These are phyloP conservation scores for Drosophila pegasa DNA, from an alignment of 2,888 invertebrate genomes.

Conservation along the genomic window DNA sequence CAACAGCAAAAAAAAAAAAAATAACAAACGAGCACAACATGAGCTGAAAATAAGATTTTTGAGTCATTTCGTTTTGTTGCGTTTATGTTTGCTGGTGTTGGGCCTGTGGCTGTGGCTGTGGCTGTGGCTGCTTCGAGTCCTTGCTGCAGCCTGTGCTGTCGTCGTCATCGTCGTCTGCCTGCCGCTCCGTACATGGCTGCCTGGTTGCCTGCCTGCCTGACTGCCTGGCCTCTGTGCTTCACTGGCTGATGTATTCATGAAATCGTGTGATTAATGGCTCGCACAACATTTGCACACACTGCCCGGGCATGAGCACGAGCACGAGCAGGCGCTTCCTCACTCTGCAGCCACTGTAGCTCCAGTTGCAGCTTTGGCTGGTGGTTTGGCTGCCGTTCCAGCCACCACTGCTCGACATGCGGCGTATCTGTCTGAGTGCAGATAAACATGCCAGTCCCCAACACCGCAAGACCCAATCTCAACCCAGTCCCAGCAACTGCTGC, in stretches of 20 bases:
- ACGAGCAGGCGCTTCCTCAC: slow-evolving; percentile 27
- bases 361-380: slow-evolving; percentile 22
- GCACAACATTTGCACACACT: slow-evolving; percentile 84
- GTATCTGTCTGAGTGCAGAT: slow-evolving; percentile 79
- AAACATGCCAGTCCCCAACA: slow-evolving; percentile 65
- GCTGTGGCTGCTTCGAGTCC: slow-evolving; percentile 25
- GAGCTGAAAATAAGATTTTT: slow-evolving; percentile 81
- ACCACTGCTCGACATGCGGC: slow-evolving; percentile 72
- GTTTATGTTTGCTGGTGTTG: slow-evolving; percentile 60
- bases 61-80: slow-evolving; percentile 80
- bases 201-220: slow-evolving; percentile 18
- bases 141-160: slow-evolving; percentile 33
- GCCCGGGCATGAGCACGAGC: slow-evolving; percentile 49
- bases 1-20: slow-evolving; percentile 40
- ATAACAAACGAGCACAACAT: slow-evolving; percentile 79
- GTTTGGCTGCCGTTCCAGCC: slow-evolving; percentile 39
- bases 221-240: slow-evolving; percentile 67
- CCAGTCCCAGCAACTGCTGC: slow-evolving; percentile 63
- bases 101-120: neutral
- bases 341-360: slow-evolving; percentile 11
- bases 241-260: slow-evolving; percentile 84
- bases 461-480: slow-evolving; percentile 46
- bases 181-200: slow-evolving; percentile 23
- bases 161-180: slow-evolving; percentile 50
- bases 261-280: slow-evolving; percentile 85